Base-by-base conservation (phyloP, 2,113 vertebrate species). In the Dunckerocampus dactyliophorus region DNA sequence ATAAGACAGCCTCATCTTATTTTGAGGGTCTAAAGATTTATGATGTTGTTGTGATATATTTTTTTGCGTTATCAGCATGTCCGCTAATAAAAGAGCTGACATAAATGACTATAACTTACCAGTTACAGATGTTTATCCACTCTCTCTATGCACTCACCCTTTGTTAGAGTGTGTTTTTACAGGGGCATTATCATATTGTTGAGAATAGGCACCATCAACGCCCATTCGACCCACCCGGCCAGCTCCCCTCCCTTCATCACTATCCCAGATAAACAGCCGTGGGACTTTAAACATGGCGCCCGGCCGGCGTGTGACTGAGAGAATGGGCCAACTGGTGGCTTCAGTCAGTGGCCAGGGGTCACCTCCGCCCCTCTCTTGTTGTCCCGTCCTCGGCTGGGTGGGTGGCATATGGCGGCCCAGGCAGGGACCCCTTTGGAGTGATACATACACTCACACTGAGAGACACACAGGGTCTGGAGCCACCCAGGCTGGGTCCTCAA, bases 361-460 rank as follows among this genome's bases (percentile, higher is more conserved):
- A 70, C 72, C 81, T 65, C 82, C 78, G 56, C 72, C 83, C 71
- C 65, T 75, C 60, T 69, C 61, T 24, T 74, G 62, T 14, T 13
- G 39, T 80, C 73, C 62, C 65, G 19, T 81, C 75, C 65, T 63
- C 67, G 75, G 81, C 75, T 81, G 82, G 79, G 81, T 86, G 85
- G 82, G 82, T 85, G 85, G 86, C 88, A 89, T 88, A 89, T 90
- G 88, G 88, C 82, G 82, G 82, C 79, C 85, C 75, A 83, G 77
- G 75, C 76, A 80, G 80, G 77, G 78, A 85, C 80, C 78, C 84
- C 84, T 77, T 83, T 87, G 76, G 83, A 82, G 81, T 77, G 63
- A 65, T 59, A 69, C 68, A 74, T 75, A 79, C 75, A 69, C 74
- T 80, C 65, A 71, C 62, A 69, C 69, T 69, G 65, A 82, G 64